Conservation (phyloP, 1,140 invertebrate species). For the Solenopsis fugax region DNA sequence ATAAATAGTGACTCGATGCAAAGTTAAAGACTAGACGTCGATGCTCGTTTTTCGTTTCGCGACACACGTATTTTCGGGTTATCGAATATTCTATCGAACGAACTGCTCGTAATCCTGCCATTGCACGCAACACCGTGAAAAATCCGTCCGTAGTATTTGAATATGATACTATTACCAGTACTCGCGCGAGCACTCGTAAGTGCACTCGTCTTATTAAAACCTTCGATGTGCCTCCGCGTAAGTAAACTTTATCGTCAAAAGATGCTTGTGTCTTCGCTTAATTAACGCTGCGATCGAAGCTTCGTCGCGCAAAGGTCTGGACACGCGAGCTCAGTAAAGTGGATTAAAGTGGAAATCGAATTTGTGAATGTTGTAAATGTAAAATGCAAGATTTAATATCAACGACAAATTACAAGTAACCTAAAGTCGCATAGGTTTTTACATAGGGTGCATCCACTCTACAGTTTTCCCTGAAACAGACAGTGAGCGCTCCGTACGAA, state of each 20-base stretch:
- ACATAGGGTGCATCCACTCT: conserved; percentile 94
- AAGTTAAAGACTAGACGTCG: conserved; percentile 35
- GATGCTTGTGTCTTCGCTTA: conserved; percentile 1
- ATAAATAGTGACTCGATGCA: conserved; percentile 35
- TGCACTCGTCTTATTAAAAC: not conserved
- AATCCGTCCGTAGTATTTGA: not conserved
- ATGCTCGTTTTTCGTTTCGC: conserved; percentile 10
- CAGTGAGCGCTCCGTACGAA: conserved; percentile 47
- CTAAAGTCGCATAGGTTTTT: conserved; percentile 95
- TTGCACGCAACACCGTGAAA: not conserved
- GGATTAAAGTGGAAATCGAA: conserved; percentile 78
- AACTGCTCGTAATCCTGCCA: conserved; percentile 14
- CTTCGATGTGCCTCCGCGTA: not conserved
- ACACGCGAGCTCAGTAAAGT: conserved; percentile 74
- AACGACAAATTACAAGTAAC: conserved; percentile 91
- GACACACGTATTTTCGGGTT: not conserved
- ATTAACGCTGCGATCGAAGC: not conserved
- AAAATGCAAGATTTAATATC: conserved; percentile 78
- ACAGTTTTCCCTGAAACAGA: conserved; percentile 92
- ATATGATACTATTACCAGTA: not conserved
- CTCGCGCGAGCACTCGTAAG: not conserved
- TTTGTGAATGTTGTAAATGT: conserved; percentile 76
- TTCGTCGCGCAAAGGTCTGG: not conserved
- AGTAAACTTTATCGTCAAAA: not conserved
- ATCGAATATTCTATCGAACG: not conserved